Conservation (phyloP, 2,888 invertebrate species). For the Trichacis sp. region DNA sequence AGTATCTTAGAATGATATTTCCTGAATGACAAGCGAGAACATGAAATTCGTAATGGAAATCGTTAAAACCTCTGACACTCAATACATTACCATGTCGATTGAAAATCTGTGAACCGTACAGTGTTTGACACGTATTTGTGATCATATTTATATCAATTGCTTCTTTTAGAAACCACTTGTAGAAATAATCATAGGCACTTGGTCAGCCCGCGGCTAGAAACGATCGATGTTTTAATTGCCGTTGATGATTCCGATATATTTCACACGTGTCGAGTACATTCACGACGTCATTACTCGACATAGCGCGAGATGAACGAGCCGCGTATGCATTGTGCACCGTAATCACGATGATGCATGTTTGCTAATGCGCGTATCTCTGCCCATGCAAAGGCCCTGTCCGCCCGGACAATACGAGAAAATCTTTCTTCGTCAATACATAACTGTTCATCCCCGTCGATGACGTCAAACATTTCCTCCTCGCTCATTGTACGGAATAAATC, state of each 20-base stretch:
- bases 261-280: constrained; percentile 21
- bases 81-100: no score
- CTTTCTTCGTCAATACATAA: constrained; percentile 22
- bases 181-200: not conserved
- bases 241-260: constrained; percentile 27
- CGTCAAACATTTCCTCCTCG: constrained; percentile 3
- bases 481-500: constrained; percentile 3
- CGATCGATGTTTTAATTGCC: constrained; percentile 23
- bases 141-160: not conserved
- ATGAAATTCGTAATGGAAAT: no score
- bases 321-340: constrained; percentile 17
- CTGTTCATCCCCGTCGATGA: constrained; percentile 8
- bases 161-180: not conserved
- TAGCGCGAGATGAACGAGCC: constrained; percentile 12
- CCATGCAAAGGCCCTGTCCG: constrained; percentile 17
- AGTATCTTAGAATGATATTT: no score
- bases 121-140: not conserved
- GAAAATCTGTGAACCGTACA: no score
- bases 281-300: constrained; percentile 21
- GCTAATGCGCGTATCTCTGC: constrained; percentile 20
- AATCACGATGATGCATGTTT: constrained; percentile 34
- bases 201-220: not conserved
- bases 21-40: no score
- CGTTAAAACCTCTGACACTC: no score
- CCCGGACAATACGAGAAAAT: constrained; percentile 22